These are phyloP conservation scores for Lasioglossum morio DNA, from an alignment of 2,888 invertebrate genomes.

Conservation along the genomic window DNA sequence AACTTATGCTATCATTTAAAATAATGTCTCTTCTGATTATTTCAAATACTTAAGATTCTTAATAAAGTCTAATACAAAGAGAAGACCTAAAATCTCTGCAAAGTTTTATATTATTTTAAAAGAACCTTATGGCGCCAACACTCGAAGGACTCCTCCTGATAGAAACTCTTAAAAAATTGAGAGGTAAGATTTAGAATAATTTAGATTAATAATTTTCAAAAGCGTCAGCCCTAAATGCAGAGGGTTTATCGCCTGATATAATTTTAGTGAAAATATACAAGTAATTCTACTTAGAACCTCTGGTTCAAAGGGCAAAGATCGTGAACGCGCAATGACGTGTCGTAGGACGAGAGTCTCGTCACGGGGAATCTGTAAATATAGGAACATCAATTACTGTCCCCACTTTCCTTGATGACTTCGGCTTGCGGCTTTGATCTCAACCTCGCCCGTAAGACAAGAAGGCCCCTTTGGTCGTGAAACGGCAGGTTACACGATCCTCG, in stretches of 20 bases:
- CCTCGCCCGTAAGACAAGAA: not conserved
- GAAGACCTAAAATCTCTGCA: not conserved
- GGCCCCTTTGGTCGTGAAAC: conserved; percentile 6
- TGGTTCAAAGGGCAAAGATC: not conserved
- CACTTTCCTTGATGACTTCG: conserved; percentile 13
- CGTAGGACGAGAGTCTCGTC: not conserved
- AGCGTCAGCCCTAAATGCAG: not conserved
- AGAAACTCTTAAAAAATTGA: not conserved
- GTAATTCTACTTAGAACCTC: not conserved
- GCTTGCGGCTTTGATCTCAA: conserved; percentile 10
- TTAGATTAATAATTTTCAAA: not conserved
- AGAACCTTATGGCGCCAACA: not conserved
- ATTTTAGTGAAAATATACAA: not conserved
- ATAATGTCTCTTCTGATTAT: too few relatives aligned
- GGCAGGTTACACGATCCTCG: not conserved
- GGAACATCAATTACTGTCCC: conserved; percentile 13
- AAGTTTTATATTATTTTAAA: not conserved
- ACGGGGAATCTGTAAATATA: conserved; percentile 1
- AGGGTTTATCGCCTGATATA: not conserved
- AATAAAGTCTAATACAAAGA: not conserved
- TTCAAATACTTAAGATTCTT: too few relatives aligned
- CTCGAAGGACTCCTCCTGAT: too few relatives aligned
- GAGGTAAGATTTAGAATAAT: too few relatives aligned
- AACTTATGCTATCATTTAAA: too few relatives aligned
- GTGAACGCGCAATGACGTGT: not conserved